These are phyloP conservation scores for Drosophila hydei DNA, from an alignment of 1,140 invertebrate genomes.

Conservation along the genomic window DNA sequence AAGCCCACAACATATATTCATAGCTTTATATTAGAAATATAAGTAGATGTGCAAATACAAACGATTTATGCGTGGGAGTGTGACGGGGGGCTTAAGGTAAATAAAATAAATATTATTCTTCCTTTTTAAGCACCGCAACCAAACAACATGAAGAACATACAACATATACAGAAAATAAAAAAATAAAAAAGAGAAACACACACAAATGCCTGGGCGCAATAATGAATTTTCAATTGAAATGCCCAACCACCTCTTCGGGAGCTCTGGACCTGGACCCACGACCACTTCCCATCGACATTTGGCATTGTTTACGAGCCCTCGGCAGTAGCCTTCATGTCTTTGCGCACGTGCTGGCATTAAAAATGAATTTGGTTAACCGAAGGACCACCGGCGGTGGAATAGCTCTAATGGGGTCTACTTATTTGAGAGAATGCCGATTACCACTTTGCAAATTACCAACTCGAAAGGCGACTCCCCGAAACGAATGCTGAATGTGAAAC, in stretches of 20 bases:
- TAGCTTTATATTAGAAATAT: constrained; percentile 1
- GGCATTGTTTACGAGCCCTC: constrained; percentile 59
- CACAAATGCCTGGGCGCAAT: constrained; percentile 34
- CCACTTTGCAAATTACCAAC: constrained; percentile 59
- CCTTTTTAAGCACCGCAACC: constrained; percentile 41
- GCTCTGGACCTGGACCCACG: constrained; percentile 14
- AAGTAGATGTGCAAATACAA: constrained; percentile 18
- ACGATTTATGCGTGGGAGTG: constrained; percentile 5
- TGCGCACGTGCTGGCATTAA: constrained; percentile 67
- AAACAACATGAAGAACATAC: constrained; percentile 33
- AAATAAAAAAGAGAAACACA: constrained; percentile 24
- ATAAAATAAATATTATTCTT: constrained; percentile 65
- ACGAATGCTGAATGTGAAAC: background rate
- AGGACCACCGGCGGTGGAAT: constrained; percentile 20
- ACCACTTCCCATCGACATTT: constrained; percentile 42
- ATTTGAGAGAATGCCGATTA: constrained; percentile 30
- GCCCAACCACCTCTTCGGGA: background rate
- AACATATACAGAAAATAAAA: constrained; percentile 5
- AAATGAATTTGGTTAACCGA: constrained; percentile 62
- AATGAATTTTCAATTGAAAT: constrained; percentile 68
- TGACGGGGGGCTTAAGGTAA: constrained; percentile 43
- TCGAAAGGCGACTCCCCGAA: constrained; percentile 4
- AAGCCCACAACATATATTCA: constrained; percentile 7
- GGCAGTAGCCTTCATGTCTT: constrained; percentile 50
- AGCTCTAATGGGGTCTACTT: constrained; percentile 43